phyloP scores from a whole-genome alignment of 2,113 vertebrate species.

The Pangasianodon hypophthalmus region DNA sequence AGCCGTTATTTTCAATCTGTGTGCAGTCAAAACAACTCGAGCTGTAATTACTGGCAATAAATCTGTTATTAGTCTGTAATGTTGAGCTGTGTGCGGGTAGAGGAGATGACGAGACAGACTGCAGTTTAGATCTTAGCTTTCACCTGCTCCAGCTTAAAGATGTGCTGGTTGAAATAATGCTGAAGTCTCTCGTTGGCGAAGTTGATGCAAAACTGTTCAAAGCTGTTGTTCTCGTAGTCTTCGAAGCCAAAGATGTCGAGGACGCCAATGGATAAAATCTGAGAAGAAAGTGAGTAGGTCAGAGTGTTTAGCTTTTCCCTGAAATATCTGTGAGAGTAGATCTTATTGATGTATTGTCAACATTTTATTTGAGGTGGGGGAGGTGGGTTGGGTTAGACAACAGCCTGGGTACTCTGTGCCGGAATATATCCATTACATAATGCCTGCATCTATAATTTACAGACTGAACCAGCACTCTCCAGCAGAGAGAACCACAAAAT shows the following conservation, averaged over 20 bases:
- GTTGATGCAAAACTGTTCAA: slow-evolving; percentile 99
- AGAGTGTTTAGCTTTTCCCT: background rate
- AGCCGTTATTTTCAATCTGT: slow-evolving; percentile 1
- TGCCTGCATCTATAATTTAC: slow-evolving; percentile 50
- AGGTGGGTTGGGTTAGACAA: background rate
- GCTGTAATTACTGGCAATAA: slow-evolving; percentile 43
- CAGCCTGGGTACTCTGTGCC: background rate
- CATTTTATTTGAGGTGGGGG: slow-evolving; percentile 9
- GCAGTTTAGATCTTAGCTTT: background rate
- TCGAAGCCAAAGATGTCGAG: slow-evolving; percentile 99
- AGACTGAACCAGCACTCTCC: slow-evolving; percentile 40
- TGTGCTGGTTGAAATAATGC: slow-evolving; percentile 99
- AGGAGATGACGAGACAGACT: background rate
- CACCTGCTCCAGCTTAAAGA: slow-evolving; percentile 97
- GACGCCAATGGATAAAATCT: slow-evolving; percentile 97
- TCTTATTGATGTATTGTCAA: background rate
- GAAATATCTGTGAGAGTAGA: background rate
- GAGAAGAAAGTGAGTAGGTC: background rate
- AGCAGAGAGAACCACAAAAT: slow-evolving; percentile 22
- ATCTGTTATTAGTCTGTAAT: slow-evolving; percentile 38
- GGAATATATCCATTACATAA: slow-evolving; percentile 48
- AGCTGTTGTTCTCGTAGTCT: slow-evolving; percentile 98
- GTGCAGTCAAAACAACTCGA: slow-evolving; percentile 44
- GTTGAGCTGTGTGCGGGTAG: slow-evolving; percentile 10
- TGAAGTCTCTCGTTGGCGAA: slow-evolving; percentile 97